phyloP scores from a whole-genome alignment of 1,140 invertebrate genomes.

The Yoshiicerus persimilis region DNA sequence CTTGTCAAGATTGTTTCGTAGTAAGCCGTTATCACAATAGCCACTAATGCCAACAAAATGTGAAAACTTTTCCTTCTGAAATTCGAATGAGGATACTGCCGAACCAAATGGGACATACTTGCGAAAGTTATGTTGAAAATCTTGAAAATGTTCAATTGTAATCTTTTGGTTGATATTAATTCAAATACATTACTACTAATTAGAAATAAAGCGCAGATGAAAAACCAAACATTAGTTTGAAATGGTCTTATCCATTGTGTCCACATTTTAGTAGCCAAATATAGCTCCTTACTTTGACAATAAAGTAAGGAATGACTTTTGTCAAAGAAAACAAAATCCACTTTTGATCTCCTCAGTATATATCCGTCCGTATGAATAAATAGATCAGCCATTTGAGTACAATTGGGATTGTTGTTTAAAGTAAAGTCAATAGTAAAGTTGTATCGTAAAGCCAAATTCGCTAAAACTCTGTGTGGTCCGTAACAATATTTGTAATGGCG shows the following conservation, averaged over 20 bases:
- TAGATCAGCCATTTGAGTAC: neutral
- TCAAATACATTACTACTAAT: neutral
- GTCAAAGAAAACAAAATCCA: neutral
- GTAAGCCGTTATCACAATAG: neutral
- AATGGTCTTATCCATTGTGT: neutral
- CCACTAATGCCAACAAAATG: neutral
- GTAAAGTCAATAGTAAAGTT: neutral
- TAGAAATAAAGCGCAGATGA: neutral
- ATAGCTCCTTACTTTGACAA: neutral
- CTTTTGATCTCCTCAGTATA: neutral
- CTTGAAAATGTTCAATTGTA: neutral
- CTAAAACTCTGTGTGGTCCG: neutral
- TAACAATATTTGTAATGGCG: neutral
- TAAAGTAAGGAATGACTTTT: neutral
- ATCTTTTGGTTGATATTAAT: neutral
- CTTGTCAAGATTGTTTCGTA: slow-evolving; percentile 6
- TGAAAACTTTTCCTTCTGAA: neutral
- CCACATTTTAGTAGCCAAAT: neutral
- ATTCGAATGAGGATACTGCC: neutral
- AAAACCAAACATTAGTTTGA: neutral
- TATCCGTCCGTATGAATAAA: neutral
- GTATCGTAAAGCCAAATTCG: neutral
- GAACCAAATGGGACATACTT: neutral
- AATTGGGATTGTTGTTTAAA: neutral
- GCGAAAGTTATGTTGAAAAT: neutral